Percentiles rank a stretch among this genome's conserved stretches.
Evolutionary conservation across 2,888 invertebrate genomes (phyloP).

Genomic region (Molanna angustata): DNA sequence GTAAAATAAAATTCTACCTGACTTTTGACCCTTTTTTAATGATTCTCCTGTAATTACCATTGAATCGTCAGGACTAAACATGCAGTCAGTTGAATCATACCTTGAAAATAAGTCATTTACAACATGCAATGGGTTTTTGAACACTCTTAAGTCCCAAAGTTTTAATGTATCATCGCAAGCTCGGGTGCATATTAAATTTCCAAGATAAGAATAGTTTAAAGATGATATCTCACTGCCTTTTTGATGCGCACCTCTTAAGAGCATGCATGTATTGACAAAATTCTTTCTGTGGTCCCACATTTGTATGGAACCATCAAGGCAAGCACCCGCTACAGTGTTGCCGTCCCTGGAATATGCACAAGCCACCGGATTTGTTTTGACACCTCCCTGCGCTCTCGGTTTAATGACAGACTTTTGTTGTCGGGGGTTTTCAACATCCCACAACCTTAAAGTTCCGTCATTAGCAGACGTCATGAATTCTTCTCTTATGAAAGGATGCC

Average conservation of each 20-base stretch:
- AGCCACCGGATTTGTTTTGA: constrained; percentile 80
- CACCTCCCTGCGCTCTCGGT: constrained; percentile 79
- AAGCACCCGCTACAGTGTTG: constrained; percentile 84
- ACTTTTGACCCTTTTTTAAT: constrained; percentile 59
- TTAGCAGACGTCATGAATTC: constrained; percentile 94
- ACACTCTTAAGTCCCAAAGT: constrained; percentile 87
- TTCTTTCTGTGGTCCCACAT: constrained; percentile 95
- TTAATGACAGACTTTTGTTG: constrained; percentile 83
- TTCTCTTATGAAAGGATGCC: constrained; percentile 88
- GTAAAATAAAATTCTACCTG: constrained; percentile 75
- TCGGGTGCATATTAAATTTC: constrained; percentile 72
- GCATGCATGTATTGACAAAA: constrained; percentile 81
- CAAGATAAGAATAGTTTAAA: constrained; percentile 85
- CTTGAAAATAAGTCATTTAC: constrained; percentile 73
- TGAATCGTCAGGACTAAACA: constrained; percentile 91
- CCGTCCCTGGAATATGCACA: constrained; percentile 85
- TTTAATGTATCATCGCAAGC: constrained; percentile 93
- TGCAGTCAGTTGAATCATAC: constrained; percentile 78
- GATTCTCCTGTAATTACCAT: constrained; percentile 88
- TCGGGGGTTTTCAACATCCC: constrained; percentile 79
- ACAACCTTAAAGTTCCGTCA: constrained; percentile 90
- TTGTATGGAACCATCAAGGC: constrained; percentile 93
- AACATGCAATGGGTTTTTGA: constrained; percentile 73
- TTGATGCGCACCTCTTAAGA: constrained; percentile 77
- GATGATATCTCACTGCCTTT: constrained; percentile 79